phyloP scores from a whole-genome alignment of 2,113 vertebrate genomes.

The Calcarius ornatus region DNA sequence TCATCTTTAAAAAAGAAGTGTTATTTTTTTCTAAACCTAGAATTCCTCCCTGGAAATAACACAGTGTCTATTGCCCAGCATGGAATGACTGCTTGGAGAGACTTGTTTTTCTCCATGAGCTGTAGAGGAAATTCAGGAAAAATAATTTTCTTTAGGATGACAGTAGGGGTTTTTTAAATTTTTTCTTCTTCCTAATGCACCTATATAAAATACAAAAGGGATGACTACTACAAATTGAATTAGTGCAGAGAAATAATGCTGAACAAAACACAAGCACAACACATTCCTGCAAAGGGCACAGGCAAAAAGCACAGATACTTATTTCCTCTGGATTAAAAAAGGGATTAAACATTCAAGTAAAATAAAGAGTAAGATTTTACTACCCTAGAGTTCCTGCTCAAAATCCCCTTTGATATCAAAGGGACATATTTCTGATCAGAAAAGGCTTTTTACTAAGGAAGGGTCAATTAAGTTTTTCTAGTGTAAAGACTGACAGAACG shows the following conservation, averaged over 20 bases:
- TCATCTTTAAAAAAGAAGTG: neutral
- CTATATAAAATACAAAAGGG: neutral
- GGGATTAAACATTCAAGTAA: neutral
- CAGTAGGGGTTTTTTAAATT: accelerated
- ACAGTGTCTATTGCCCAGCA: neutral
- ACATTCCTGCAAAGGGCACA: neutral
- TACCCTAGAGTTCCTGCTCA: neutral
- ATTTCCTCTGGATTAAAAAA: neutral
- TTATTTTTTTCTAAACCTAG: neutral
- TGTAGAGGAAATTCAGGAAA: neutral
- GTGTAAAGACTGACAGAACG: neutral
- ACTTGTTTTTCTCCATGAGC: neutral
- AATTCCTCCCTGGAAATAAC: neutral
- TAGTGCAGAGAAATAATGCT: neutral
- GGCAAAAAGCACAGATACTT: neutral
- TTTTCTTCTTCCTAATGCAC: neutral
- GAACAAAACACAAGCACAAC: neutral
- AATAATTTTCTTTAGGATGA: neutral
- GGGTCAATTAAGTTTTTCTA: neutral
- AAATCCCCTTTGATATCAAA: neutral
- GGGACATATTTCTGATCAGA: neutral
- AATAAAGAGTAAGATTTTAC: neutral
- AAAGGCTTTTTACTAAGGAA: neutral
- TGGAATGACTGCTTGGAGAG: neutral
- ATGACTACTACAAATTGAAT: neutral